Evolutionary conservation across 2,888 invertebrate species (phyloP).

Genomic region (Hydroisotoma schaefferi): DNA sequence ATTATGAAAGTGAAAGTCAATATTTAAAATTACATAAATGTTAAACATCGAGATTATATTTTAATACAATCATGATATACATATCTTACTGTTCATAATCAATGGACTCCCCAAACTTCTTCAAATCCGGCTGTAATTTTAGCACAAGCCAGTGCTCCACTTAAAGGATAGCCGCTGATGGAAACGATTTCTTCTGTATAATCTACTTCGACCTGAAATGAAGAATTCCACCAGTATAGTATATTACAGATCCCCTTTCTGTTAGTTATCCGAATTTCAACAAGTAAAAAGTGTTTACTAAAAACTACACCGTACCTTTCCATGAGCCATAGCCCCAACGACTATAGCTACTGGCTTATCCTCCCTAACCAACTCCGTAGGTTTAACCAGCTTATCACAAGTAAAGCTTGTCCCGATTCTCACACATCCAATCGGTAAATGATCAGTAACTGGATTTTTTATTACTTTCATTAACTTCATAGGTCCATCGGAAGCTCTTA

Average conservation of each 20-base stretch:
- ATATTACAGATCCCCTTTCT: neutral
- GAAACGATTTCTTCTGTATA: conserved; percentile 88
- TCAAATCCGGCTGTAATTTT: conserved; percentile 94
- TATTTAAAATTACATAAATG: too few relatives aligned
- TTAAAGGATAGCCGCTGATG: conserved; percentile 93
- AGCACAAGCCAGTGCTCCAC: conserved; percentile 92
- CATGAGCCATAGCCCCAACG: conserved; percentile 96
- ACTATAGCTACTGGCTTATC: conserved; percentile 84
- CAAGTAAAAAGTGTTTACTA: too few relatives aligned
- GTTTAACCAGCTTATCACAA: conserved; percentile 66
- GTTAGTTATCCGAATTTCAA: neutral
- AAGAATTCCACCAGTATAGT: conserved; percentile 18
- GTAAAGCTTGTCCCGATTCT: conserved; percentile 89
- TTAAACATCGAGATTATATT: too few relatives aligned
- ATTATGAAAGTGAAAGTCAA: too few relatives aligned
- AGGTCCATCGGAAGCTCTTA: conserved; percentile 83
- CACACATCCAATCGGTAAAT: conserved; percentile 88
- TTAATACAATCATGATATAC: too few relatives aligned
- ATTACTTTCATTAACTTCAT: conserved; percentile 91
- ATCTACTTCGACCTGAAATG: conserved; percentile 63
- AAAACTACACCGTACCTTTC: conserved; percentile 77
- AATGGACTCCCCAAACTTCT: conserved; percentile 80
- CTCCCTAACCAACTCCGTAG: conserved; percentile 69
- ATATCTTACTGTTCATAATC: too few relatives aligned
- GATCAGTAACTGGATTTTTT: conserved; percentile 90